Evolutionary conservation across 2,888 invertebrate species (phyloP).

Genomic region (Pyrgus malvae): DNA sequence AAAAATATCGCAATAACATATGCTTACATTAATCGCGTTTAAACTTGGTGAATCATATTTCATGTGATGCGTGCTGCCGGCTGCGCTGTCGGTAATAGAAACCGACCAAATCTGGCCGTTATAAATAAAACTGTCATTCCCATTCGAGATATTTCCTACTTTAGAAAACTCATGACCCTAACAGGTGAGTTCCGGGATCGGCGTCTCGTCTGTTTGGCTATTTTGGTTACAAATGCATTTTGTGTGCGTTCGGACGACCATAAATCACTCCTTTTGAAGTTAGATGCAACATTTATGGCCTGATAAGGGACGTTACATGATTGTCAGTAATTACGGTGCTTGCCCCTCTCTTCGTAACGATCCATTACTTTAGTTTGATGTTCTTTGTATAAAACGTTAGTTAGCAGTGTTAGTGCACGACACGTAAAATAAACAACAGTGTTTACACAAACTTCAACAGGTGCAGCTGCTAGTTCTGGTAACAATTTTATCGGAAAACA

Average conservation of each 20-base stretch:
- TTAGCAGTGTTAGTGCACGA: background rate
- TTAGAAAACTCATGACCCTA: slow-evolving; percentile 54
- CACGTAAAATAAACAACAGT: slow-evolving; percentile 5
- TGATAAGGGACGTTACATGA: slow-evolving; percentile 55
- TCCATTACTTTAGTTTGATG: slow-evolving; percentile 7
- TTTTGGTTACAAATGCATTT: slow-evolving; percentile 48
- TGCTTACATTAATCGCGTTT: background rate
- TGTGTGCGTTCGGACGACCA: slow-evolving; percentile 45
- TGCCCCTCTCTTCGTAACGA: slow-evolving; percentile 22
- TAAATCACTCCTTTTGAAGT: slow-evolving; percentile 66
- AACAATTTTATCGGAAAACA: slow-evolving; percentile 29
- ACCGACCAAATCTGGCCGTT: slow-evolving; percentile 23
- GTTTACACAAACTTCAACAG: background rate
- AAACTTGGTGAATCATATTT: slow-evolving; percentile 9
- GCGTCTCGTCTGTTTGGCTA: slow-evolving; percentile 45
- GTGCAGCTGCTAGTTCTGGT: background rate
- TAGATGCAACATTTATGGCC: slow-evolving; percentile 51
- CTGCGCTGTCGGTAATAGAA: background rate
- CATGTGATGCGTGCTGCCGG: background rate
- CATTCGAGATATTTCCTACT: slow-evolving; percentile 57
- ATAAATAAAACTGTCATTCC: slow-evolving; percentile 65
- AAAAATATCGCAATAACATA: background rate
- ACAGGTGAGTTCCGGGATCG: slow-evolving; percentile 61
- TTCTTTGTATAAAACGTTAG: slow-evolving; percentile 1
- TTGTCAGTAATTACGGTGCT: slow-evolving; percentile 33